phyloP scores from a whole-genome alignment of 2,888 invertebrate genomes.

The Drosophila rellima region DNA sequence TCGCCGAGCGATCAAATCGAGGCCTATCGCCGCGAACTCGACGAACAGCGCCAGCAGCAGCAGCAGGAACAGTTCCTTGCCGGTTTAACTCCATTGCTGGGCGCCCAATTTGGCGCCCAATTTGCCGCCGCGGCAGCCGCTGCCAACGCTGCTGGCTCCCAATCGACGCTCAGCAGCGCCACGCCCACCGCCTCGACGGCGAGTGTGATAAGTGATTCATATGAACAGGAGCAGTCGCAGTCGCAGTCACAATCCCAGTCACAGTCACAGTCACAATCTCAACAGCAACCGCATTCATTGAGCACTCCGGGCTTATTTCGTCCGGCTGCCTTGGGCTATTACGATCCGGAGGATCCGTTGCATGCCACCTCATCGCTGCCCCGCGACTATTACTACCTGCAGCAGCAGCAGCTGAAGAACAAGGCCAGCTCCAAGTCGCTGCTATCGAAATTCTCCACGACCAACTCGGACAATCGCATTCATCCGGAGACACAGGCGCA shows the following conservation, averaged over 20 bases:
- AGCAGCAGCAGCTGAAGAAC: constrained; percentile 83
- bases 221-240: constrained; percentile 66
- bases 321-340: constrained; percentile 66
- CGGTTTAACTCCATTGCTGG: constrained; percentile 80
- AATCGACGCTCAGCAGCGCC: constrained; percentile 73
- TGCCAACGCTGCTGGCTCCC: constrained; percentile 65
- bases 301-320: constrained; percentile 72
- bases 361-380: constrained; percentile 82
- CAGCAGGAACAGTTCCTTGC: constrained; percentile 84
- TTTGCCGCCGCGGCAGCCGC: constrained; percentile 67
- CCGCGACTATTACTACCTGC: constrained; percentile 84
- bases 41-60: constrained; percentile 85
- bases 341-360: constrained; percentile 76
- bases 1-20: constrained; percentile 84
- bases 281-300: constrained; percentile 67
- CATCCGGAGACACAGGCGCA: constrained; percentile 74
- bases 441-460: constrained; percentile 83
- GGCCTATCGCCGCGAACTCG: constrained; percentile 85
- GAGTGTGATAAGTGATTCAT: constrained; percentile 81
- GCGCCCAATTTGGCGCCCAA: constrained; percentile 81
- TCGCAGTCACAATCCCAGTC: constrained; percentile 58
- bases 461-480: constrained; percentile 83
- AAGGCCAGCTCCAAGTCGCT: constrained; percentile 82
- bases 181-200: constrained; percentile 82
- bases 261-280: constrained; percentile 52